Percentiles rank a stretch among this genome's conserved stretches.
These are phyloP conservation scores for Bujurquina vittata DNA, from an alignment of 2,113 vertebrate species.

Conservation along the genomic window DNA sequence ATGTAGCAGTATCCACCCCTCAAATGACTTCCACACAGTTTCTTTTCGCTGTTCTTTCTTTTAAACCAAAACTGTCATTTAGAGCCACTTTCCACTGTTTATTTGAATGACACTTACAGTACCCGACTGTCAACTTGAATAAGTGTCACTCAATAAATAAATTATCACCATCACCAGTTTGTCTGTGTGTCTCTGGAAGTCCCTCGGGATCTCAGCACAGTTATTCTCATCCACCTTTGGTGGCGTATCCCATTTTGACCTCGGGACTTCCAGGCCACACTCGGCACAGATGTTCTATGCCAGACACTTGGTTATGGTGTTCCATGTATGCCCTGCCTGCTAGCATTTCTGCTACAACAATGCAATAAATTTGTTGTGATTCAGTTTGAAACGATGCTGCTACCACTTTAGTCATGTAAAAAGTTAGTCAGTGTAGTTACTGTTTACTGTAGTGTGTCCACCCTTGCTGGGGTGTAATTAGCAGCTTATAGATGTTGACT, in stretches of 20 bases:
- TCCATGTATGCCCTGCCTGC: too few species aligned
- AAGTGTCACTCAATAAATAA: neutral
- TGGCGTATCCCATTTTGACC: too few species aligned
- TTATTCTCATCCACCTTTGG: too few species aligned
- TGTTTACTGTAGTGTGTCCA: neutral
- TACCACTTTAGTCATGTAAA: neutral
- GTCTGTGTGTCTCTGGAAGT: too few species aligned
- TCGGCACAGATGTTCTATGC: too few species aligned
- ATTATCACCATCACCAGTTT: too few species aligned
- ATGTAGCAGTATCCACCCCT: rapidly evolving
- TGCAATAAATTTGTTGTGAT: neutral
- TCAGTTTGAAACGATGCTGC: neutral
- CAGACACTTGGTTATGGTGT: too few species aligned
- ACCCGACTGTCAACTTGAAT: neutral
- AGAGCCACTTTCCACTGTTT: neutral
- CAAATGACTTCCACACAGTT: neutral
- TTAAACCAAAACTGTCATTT: rapidly evolving
- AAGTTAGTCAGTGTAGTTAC: neutral
- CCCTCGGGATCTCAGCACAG: too few species aligned
- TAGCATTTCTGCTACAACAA: neutral
- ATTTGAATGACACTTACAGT: neutral
- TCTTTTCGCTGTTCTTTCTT: neutral
- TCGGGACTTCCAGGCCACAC: too few species aligned
- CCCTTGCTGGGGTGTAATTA: neutral
- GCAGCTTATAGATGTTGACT: neutral